Conservation (phyloP, 2,797 vertebrate species). For the Peromyscus nudipes region DNA sequence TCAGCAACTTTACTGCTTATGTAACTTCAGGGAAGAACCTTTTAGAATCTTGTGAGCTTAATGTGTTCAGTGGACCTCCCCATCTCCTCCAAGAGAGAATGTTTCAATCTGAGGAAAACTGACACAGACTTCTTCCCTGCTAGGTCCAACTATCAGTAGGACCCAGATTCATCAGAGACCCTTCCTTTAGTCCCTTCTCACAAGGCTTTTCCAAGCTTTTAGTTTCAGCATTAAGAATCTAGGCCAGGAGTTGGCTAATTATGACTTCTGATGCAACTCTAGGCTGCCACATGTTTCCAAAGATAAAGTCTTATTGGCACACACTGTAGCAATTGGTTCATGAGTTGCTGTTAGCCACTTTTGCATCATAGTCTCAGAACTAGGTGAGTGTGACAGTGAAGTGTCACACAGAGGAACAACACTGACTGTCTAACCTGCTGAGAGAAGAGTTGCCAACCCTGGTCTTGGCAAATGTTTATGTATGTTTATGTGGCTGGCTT, state of each 20-base stretch:
- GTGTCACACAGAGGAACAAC: neutral
- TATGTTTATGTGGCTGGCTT: neutral
- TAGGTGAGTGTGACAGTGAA: neutral
- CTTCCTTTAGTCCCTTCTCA: neutral
- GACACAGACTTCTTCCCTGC: neutral
- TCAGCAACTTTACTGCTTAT: neutral
- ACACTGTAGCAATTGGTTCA: neutral
- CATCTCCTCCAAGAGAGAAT: neutral
- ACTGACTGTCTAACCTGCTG: no score
- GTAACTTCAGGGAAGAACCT: neutral
- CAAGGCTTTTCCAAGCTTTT: neutral
- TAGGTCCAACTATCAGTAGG: neutral
- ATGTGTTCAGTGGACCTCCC: neutral
- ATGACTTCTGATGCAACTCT: neutral
- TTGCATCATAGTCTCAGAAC: neutral
- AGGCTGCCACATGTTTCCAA: neutral
- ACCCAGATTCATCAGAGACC: neutral
- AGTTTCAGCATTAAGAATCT: neutral
- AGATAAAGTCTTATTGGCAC: constrained; percentile 41
- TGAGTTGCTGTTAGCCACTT: neutral
- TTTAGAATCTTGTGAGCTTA: neutral
- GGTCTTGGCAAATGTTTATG: neutral
- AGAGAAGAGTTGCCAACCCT: neutral
- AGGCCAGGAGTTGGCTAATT: neutral
- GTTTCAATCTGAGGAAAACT: neutral